Percentiles rank a stretch among this genome's conserved stretches.
Evolutionary conservation across 2,888 invertebrate species (phyloP).

Genomic region (Eupeodes latifasciatus): DNA sequence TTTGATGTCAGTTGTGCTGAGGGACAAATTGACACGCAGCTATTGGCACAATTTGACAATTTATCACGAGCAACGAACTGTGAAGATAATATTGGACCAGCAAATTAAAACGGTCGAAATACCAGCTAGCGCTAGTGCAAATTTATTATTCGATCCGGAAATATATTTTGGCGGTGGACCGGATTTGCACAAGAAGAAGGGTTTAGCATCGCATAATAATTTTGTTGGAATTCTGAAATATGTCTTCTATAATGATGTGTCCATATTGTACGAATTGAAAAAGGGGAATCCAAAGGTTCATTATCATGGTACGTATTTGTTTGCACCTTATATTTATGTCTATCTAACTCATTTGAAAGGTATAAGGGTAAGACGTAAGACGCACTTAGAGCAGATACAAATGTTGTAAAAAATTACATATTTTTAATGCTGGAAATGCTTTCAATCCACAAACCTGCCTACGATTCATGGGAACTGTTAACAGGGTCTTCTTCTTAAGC

Average conservation of each 20-base stretch:
- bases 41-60: constrained; percentile 96
- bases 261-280: constrained; percentile 94
- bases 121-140: constrained; percentile 85
- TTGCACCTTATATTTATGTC: no score
- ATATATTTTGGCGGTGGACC: constrained; percentile 96
- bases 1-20: constrained; percentile 88
- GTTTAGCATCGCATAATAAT: constrained; percentile 92
- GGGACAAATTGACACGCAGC: constrained; percentile 89
- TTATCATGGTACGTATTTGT: constrained; percentile 86
- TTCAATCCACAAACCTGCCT: no score
- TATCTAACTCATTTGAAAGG: no score
- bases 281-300: constrained; percentile 94
- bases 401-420: no score
- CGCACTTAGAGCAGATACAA: no score
- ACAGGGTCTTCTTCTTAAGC: no score
- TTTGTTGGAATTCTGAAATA: constrained; percentile 96
- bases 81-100: constrained; percentile 91
- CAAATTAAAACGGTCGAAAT: constrained; percentile 89
- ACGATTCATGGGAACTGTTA: no score
- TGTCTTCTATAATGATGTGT: constrained; percentile 96
- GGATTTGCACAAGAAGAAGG: constrained; percentile 92
- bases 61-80: constrained; percentile 89
- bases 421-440: no score
- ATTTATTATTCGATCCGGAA: constrained; percentile 96
- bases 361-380: no score